Conservation (phyloP, 2,888 invertebrate species). For the Paralinhomoeus sp. region DNA sequence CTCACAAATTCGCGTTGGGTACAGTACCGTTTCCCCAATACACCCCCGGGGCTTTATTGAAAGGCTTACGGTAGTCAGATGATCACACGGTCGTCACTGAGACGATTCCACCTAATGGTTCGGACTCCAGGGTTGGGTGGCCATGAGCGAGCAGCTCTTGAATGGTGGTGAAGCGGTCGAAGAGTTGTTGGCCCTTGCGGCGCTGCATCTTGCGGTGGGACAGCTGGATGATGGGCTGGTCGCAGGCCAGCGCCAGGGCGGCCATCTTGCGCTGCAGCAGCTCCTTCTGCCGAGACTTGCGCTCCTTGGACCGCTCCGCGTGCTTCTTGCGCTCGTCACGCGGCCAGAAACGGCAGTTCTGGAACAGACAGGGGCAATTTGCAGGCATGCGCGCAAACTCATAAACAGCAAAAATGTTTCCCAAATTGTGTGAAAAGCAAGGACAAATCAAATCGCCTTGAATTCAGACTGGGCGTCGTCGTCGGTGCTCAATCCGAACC, state of each 20-base stretch:
- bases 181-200: conserved; percentile 28
- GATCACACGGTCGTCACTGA: conserved; percentile 32
- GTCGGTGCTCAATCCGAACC: conserved; percentile 46
- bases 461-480: conserved; percentile 54
- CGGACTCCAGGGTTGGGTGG: conserved; percentile 22
- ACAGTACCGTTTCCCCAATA: no score
- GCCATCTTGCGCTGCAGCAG: conserved; percentile 23
- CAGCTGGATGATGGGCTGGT: conserved; percentile 28
- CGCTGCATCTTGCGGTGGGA: conserved; percentile 32
- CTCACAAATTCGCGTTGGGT: no score
- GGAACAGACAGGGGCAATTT: no score
- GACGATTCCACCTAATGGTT: conserved; percentile 27
- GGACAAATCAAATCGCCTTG: no score
- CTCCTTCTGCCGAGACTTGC: conserved; percentile 31
- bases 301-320: conserved; percentile 43
- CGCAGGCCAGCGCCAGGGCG: conserved; percentile 8
- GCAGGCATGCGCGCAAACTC: no score
- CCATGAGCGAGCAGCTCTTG: conserved; percentile 39
- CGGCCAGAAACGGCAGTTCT: conserved; percentile 47
- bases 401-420: no score
- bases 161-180: conserved; percentile 37
- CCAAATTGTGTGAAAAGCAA: no score
- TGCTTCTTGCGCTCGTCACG: conserved; percentile 51
- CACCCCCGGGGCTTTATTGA: no score
- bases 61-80: no score